phyloP scores from a whole-genome alignment of 2,888 invertebrate species.

The Tuta absoluta region DNA sequence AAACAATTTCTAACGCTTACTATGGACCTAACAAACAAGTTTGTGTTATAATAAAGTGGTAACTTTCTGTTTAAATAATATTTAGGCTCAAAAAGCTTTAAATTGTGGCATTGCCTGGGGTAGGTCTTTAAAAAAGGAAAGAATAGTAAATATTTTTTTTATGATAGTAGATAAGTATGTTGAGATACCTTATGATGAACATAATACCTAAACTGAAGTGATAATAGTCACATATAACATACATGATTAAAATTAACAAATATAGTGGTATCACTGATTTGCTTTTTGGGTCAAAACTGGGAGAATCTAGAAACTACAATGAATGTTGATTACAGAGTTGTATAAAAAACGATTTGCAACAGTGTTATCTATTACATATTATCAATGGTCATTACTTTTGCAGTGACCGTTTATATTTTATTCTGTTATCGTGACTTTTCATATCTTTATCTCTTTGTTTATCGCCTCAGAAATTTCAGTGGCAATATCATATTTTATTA shows the following conservation, averaged over 20 bases:
- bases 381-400: slow-evolving; percentile 18
- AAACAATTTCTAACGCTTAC: slow-evolving; percentile 62
- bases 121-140: no score
- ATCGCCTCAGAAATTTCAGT: background rate
- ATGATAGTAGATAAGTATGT: no score
- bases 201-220: background rate
- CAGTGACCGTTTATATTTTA: slow-evolving; percentile 18
- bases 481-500: background rate
- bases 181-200: no score
- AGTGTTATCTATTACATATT: slow-evolving; percentile 3
- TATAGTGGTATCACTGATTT: background rate
- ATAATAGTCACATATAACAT: background rate
- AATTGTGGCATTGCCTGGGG: no score
- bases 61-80: background rate
- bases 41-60: background rate
- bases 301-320: background rate
- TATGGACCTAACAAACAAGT: slow-evolving; percentile 39
- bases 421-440: slow-evolving; percentile 9
- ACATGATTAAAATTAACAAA: background rate
- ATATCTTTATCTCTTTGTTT: slow-evolving; percentile 2
- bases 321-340: background rate
- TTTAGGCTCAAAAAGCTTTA: no score
- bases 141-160: no score
- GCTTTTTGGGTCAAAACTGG: background rate
- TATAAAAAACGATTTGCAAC: slow-evolving; percentile 7